Conservation (phyloP, 1,140 invertebrate species). For the Pristionchus pacificus region DNA sequence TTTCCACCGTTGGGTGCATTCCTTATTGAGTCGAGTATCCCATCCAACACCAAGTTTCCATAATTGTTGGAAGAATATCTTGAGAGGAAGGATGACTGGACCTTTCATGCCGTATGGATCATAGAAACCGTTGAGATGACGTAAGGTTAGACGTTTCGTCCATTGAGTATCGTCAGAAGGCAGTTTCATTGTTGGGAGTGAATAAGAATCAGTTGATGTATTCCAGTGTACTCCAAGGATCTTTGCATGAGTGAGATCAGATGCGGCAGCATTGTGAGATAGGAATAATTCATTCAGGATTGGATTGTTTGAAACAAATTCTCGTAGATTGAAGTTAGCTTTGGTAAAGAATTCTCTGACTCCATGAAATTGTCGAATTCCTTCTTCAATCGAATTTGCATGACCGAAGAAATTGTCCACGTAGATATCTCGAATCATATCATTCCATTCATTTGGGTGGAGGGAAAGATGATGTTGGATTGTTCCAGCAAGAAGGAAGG, state of each 20-base stretch:
- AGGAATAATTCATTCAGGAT: no score
- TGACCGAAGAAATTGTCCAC: no score
- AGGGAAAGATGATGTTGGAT: constrained; percentile 25
- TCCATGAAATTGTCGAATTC: no score
- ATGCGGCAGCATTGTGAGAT: no score
- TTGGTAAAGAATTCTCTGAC: no score
- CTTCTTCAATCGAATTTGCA: no score
- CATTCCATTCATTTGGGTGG: no score
- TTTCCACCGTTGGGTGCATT: background rate
- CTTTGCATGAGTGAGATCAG: background rate
- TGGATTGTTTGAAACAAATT: no score
- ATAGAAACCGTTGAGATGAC: background rate
- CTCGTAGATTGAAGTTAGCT: no score
- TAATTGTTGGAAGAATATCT: background rate
- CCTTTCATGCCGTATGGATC: constrained; percentile 5
- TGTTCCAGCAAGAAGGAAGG: constrained; percentile 28
- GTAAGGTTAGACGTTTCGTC: constrained; percentile 2
- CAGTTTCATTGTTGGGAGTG: background rate
- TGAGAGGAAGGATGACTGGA: background rate
- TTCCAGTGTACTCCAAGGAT: constrained; percentile 8
- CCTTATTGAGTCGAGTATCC: background rate
- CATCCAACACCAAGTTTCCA: background rate
- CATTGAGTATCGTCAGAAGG: background rate
- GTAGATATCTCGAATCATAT: no score
- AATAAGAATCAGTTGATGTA: background rate